Conservation (phyloP, 1,140 invertebrate genomes). For the Thereuonema tuberculata region DNA sequence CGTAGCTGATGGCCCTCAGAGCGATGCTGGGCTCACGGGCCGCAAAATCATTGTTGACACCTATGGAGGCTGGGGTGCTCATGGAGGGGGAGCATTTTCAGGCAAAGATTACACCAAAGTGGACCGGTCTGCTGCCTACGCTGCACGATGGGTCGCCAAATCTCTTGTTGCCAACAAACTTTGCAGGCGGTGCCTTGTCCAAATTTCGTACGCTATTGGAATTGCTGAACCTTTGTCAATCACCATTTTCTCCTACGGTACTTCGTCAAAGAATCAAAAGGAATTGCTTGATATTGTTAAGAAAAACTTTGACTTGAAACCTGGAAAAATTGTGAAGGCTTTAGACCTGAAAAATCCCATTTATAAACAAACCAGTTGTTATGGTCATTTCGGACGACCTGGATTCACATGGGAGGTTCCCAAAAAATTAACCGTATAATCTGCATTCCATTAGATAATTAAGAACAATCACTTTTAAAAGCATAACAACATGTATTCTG, state of each 20-base stretch:
- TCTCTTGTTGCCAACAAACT: conserved; percentile 45
- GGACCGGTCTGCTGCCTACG: conserved; percentile 90
- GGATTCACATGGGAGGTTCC: conserved; percentile 96
- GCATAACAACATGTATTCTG: too few species aligned
- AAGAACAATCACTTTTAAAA: too few species aligned
- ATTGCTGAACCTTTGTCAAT: conserved; percentile 88
- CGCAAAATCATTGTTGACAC: conserved; percentile 97
- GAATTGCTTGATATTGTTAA: conserved; percentile 83
- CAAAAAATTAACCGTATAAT: conserved; percentile 61
- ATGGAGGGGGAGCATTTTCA: conserved; percentile 89
- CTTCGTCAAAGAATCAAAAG: conserved; percentile 72
- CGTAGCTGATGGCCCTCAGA: conserved; percentile 89
- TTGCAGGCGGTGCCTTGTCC: conserved; percentile 44
- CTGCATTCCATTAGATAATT: too few species aligned
- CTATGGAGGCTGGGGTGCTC: conserved; percentile 96
- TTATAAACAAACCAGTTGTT: conserved; percentile 92
- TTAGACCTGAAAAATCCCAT: conserved; percentile 88
- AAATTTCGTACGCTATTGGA: conserved; percentile 94
- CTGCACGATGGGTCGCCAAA: conserved; percentile 77
- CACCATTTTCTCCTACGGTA: conserved; percentile 93
- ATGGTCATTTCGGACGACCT: conserved; percentile 94
- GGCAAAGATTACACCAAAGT: conserved; percentile 98
- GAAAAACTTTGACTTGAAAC: conserved; percentile 94
- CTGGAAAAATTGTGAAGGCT: conserved; percentile 97
- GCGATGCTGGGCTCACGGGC: conserved; percentile 89